phyloP scores from a whole-genome alignment of 2,888 invertebrate species.

The Leptura quadrifasciata region DNA sequence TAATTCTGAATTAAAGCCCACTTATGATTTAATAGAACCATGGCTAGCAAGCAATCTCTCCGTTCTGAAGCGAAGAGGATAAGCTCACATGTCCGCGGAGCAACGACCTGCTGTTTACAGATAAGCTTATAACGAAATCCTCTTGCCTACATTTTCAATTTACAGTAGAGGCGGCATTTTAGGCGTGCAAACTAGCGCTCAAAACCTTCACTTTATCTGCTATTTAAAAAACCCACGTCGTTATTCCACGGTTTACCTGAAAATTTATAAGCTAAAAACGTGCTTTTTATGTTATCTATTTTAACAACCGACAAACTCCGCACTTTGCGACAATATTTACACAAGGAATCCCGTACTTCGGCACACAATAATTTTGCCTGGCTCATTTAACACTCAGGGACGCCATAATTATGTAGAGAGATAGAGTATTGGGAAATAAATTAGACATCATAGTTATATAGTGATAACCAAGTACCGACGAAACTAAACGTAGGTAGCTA shows the following conservation, averaged over 20 bases:
- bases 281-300: conserved; percentile 15
- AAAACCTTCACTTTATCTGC: conserved; percentile 12
- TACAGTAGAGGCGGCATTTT: conserved; percentile 26
- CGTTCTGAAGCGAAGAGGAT: neutral
- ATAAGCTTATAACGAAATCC: conserved; percentile 51
- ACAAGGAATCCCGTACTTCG: neutral
- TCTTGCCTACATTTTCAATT: conserved; percentile 52
- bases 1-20: neutral
- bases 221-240: conserved; percentile 12
- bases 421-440: neutral
- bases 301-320: conserved; percentile 6
- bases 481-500: too few relatives aligned
- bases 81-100: conserved; percentile 20
- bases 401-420: conserved; percentile 4
- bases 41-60: conserved; percentile 4
- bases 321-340: conserved; percentile 7
- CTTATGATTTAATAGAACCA: conserved; percentile 18
- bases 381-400: conserved; percentile 7
- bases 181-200: conserved; percentile 14
- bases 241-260: conserved; percentile 17
- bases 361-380: neutral
- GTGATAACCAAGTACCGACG: neutral
- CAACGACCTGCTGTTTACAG: conserved; percentile 54
- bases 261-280: neutral
- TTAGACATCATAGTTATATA: neutral